Percentiles rank a stretch among this genome's conserved stretches.
Conservation (phyloP, 2,113 vertebrate genomes). For the Cavia porcellus region DNA sequence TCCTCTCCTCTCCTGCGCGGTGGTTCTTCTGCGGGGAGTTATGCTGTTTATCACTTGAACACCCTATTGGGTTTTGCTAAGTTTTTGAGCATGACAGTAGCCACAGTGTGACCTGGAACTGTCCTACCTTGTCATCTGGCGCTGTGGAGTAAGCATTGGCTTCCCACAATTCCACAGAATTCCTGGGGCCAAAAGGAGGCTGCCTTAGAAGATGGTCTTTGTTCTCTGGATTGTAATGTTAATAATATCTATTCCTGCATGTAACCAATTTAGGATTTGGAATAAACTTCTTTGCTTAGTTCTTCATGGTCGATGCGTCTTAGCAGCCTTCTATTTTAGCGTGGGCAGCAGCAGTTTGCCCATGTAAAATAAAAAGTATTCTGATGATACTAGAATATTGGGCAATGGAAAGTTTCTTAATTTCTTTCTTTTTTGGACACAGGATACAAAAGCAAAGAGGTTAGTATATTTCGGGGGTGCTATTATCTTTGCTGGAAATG, state of each 20-base stretch:
- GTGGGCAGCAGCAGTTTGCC: neutral
- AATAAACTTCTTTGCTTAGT: neutral
- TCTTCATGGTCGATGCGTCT: neutral
- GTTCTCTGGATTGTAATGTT: neutral
- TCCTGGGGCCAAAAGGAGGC: neutral
- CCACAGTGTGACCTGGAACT: neutral
- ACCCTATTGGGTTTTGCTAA: constrained; percentile 35
- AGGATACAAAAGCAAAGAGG: neutral
- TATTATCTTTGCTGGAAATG: neutral
- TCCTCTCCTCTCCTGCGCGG: constrained; percentile 49
- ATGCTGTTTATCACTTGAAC: neutral
- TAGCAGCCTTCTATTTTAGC: neutral
- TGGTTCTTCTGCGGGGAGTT: constrained; percentile 47
- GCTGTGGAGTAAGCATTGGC: neutral
- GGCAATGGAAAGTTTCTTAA: neutral
- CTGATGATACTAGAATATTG: neutral
- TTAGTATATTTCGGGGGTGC: neutral
- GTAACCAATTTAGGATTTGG: neutral
- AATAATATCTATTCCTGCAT: neutral
- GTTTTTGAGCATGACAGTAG: neutral
- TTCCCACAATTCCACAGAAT: neutral
- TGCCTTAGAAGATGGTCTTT: neutral
- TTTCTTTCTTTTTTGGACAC: neutral
- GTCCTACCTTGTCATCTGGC: neutral
- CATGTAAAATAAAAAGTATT: neutral